Conservation (phyloP, 2,113 vertebrate species). For the Falcunculus frontatus region DNA sequence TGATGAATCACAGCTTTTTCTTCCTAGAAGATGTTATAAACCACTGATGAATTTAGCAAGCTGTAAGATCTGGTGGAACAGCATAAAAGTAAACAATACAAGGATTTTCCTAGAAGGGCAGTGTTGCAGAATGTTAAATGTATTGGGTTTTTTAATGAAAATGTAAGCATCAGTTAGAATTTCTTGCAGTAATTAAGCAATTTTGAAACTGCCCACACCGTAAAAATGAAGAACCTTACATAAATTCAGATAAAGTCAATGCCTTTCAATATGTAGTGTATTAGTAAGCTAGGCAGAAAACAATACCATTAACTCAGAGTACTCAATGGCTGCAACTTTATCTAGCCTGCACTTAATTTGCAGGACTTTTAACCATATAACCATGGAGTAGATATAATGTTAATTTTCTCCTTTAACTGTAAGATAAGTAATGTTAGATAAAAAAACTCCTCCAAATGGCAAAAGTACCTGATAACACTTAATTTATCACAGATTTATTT, state of each 20-base stretch:
- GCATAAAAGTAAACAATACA: slow-evolving; percentile 21
- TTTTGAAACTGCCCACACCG: neutral
- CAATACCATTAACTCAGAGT: neutral
- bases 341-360: neutral
- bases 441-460: neutral
- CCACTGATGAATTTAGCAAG: slow-evolving; percentile 62
- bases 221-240: neutral
- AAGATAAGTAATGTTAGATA: neutral
- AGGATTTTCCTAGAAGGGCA: neutral
- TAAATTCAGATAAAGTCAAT: neutral
- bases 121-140: neutral
- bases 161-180: neutral
- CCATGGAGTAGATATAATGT: neutral
- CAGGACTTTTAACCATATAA: neutral
- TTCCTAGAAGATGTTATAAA: slow-evolving; percentile 58
- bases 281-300: neutral
- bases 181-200: neutral
- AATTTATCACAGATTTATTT: neutral
- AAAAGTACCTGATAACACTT: neutral
- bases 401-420: neutral
- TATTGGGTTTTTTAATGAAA: neutral
- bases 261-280: neutral
- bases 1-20: slow-evolving; percentile 71
- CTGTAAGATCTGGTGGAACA: slow-evolving; percentile 42
- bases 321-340: neutral